Evolutionary conservation across 2,797 vertebrate species (phyloP), one percentile per base, ranked within the genome.

Genomic region (Spinus pinus): DNA sequence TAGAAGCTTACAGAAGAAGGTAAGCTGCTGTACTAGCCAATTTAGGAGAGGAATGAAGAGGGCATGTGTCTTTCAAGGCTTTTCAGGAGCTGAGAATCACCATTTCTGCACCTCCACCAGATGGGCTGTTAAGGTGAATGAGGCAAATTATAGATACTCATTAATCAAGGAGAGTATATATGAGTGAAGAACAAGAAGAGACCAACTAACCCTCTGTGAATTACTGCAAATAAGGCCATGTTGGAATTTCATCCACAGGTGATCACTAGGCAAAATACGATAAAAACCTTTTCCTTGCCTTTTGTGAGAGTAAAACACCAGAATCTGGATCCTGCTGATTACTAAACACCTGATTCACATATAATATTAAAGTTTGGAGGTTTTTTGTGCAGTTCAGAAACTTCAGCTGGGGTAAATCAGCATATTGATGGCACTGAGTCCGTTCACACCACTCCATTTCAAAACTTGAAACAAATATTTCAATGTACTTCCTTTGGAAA

Each of bases 31-130:
- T 35, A 58, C 12, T 46, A 31, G 39, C 67, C 13, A 56, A 9
- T 35, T 67, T 49, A 46, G 65, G 53, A 67, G 60, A 44, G 35
- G 5, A 85, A 53, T 17, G 28, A 80, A 81, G 49, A 77, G 30
- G 37, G 7, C 31, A 46, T 0, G 0, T 16, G 10, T 42, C 18
- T 65, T 77, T 44, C 1, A 0, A 31, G 10, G n/a, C 12, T 81
- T 28, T 41, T 79, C n/a, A 72, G 44, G 39, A 58, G n/a, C 35
- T 56, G 54, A 79, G 51, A 47, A 78, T 39, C 39, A 72, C 14
- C 42, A 42, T 31, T 61, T 67, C 30, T 58, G 46, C 25, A 62
- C 14, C 16, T 79, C 56, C 33, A 61, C 20, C n/a, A 61, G 17
- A 64, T 2, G 14, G 33, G 53, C 28, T 21, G 18, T 47, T 71